These are phyloP conservation scores for Marmota flaviventris DNA, from an alignment of 2,113 vertebrate species.

Conservation along the genomic window DNA sequence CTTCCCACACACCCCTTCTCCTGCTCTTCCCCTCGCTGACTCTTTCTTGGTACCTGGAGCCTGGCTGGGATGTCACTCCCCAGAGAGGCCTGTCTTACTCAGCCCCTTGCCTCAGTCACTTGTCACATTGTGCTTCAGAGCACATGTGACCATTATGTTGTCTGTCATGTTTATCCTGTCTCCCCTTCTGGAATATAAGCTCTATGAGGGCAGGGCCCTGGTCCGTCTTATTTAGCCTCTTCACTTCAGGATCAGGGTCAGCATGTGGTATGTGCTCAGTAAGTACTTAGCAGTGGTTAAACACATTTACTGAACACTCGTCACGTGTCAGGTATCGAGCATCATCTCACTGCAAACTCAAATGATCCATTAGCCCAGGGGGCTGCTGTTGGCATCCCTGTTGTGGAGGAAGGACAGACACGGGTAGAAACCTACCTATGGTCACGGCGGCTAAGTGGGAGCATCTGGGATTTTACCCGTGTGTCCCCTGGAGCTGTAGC, in stretches of 20 bases:
- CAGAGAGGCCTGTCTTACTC: not conserved
- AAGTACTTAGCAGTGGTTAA: not conserved
- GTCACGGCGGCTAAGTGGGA: not conserved
- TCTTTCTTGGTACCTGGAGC: not conserved
- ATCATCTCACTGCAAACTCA: not conserved
- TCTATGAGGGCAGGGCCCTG: not conserved
- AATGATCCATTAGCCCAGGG: no score
- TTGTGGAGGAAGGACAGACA: not conserved
- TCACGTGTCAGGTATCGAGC: not conserved
- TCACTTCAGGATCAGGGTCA: not conserved
- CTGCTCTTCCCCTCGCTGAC: not conserved
- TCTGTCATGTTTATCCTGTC: not conserved
- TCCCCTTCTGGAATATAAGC: not conserved
- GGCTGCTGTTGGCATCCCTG: not conserved
- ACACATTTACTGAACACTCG: not conserved
- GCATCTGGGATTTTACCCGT: not conserved
- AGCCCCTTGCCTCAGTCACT: not conserved
- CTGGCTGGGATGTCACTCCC: not conserved
- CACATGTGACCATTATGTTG: accelerated
- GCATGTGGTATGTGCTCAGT: not conserved
- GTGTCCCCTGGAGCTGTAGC: not conserved
- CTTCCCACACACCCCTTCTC: not conserved
- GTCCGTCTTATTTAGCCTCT: not conserved
- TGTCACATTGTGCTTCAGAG: not conserved
- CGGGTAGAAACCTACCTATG: not conserved